Evolutionary conservation across 1,140 invertebrate species (phyloP).

Genomic region (Telenomus remus): DNA sequence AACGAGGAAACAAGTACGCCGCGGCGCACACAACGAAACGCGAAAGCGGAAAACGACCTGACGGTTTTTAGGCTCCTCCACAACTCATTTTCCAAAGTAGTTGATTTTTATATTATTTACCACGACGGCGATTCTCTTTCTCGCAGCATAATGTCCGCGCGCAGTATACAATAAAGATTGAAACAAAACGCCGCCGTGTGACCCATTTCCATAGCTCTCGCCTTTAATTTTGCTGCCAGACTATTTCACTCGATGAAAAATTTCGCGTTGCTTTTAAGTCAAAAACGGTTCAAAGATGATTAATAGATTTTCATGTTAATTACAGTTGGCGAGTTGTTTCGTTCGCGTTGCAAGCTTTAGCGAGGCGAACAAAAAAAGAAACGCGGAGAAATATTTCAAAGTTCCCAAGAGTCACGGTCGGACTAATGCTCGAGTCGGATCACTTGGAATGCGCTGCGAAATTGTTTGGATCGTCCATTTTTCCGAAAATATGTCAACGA

Average conservation of each 20-base stretch:
- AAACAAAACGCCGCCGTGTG: conserved; percentile 13
- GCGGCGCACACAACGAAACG: conserved; percentile 44
- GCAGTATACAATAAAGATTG: conserved; percentile 16
- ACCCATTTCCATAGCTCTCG: conserved; percentile 13
- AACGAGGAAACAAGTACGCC: conserved; percentile 47
- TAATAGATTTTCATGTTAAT: conserved; percentile 39
- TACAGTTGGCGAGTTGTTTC: conserved; percentile 19
- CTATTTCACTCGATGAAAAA: too few species aligned
- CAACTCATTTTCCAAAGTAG: conserved; percentile 58
- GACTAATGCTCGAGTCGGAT: too few species aligned
- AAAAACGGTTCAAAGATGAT: conserved; percentile 29
- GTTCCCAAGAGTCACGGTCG: too few species aligned
- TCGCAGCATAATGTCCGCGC: conserved; percentile 4
- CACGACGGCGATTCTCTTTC: conserved; percentile 18
- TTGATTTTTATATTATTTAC: conserved; percentile 58
- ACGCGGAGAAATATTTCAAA: too few species aligned
- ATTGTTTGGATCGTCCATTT: too few species aligned
- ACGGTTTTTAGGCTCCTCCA: conserved; percentile 36
- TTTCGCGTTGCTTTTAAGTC: too few species aligned
- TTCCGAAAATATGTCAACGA: too few species aligned
- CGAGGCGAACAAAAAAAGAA: background rate
- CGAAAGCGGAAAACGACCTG: conserved; percentile 39
- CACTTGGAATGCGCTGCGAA: too few species aligned
- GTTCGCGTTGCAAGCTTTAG: background rate
- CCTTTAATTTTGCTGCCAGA: too few species aligned